phyloP scores from a whole-genome alignment of 2,113 vertebrate genomes.

The Xiphias gladius region DNA sequence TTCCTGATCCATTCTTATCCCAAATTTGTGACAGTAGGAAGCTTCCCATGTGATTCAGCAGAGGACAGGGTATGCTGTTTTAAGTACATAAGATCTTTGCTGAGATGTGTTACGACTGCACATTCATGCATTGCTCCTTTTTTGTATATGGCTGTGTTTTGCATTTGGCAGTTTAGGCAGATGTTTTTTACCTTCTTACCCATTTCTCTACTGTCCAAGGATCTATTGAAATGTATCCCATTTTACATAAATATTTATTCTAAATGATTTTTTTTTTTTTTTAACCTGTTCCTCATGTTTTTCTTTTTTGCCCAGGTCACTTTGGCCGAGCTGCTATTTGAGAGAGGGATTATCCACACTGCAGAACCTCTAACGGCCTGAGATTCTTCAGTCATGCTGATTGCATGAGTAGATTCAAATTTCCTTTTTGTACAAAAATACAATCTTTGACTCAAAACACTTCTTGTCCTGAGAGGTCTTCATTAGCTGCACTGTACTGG shows the following conservation, averaged over 20 bases:
- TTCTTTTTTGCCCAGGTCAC: slow-evolving; percentile 67
- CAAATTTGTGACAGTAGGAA: slow-evolving; percentile 86
- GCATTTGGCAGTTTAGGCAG: neutral
- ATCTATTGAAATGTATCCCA: neutral
- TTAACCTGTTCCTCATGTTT: neutral
- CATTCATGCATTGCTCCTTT: neutral
- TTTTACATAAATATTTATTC: neutral
- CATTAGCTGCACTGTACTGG: neutral
- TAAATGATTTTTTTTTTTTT: neutral
- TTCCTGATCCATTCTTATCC: slow-evolving; percentile 94
- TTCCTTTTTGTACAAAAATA: slow-evolving; percentile 29
- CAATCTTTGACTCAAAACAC: slow-evolving; percentile 5
- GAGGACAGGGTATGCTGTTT: slow-evolving; percentile 85
- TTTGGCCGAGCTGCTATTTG: slow-evolving; percentile 84
- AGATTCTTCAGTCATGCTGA: slow-evolving; percentile 27
- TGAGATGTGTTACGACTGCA: neutral
- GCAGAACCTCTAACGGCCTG: slow-evolving; percentile 53
- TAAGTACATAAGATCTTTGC: neutral
- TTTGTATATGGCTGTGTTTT: neutral
- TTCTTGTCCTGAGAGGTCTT: slow-evolving; percentile 6
- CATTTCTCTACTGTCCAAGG: neutral
- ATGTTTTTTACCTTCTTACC: neutral
- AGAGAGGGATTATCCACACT: slow-evolving; percentile 82
- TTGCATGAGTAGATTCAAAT: slow-evolving; percentile 35
- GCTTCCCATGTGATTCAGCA: slow-evolving; percentile 87